Evolutionary conservation across 2,888 invertebrate species (phyloP).

Genomic region (Philereme vetulata): DNA sequence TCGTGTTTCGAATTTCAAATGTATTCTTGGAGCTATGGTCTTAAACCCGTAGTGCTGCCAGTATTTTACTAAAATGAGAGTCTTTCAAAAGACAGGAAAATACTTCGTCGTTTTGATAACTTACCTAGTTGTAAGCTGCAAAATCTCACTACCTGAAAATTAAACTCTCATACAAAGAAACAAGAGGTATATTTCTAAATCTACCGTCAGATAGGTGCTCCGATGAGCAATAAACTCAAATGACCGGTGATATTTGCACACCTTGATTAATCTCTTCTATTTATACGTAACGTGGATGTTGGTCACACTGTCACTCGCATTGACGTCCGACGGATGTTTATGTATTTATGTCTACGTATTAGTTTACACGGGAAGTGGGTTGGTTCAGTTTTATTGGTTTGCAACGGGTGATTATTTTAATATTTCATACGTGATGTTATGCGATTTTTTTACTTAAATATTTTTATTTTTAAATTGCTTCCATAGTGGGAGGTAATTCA

Average conservation of each 20-base stretch:
- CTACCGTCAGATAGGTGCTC: background rate
- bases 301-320: slow-evolving; percentile 55
- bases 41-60: too few species aligned
- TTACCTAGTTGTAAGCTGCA: too few species aligned
- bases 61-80: too few species aligned
- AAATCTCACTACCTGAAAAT: too few species aligned
- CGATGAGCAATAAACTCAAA: slow-evolving; percentile 4
- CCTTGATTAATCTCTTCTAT: slow-evolving; percentile 28
- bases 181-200: background rate
- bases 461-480: too few species aligned
- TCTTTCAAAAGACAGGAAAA: too few species aligned
- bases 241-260: slow-evolving; percentile 22
- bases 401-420: slow-evolving; percentile 21
- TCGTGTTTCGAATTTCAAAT: too few species aligned
- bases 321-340: slow-evolving; percentile 44
- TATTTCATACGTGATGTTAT: slow-evolving; percentile 13
- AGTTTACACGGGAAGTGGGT: slow-evolving; percentile 22
- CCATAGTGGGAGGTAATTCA: too few species aligned
- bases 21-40: too few species aligned
- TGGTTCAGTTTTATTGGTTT: slow-evolving; percentile 21
- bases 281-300: slow-evolving; percentile 48
- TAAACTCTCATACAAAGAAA: background rate
- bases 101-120: too few species aligned
- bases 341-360: background rate
- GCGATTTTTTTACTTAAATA: background rate